Evolutionary conservation across 2,888 invertebrate genomes (phyloP), one percentile per base, ranked within the genome.

Genomic region (Alloplasta piceator): DNA sequence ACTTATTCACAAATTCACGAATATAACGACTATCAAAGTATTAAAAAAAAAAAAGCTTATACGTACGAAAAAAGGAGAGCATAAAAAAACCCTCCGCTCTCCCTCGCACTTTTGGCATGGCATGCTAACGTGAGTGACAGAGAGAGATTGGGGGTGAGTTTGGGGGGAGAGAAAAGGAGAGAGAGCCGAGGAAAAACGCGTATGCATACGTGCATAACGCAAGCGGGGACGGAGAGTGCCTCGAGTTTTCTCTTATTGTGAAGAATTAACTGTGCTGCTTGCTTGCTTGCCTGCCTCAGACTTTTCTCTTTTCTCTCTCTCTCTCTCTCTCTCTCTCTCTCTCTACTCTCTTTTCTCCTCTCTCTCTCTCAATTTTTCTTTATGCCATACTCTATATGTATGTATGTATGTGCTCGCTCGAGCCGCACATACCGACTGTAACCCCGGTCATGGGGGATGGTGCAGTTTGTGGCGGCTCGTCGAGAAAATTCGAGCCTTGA

Each of bases 401-500:
- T 26, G 3, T 3, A 26, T 26, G n/a, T 39, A 48, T 48, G 56
- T 41, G 48, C 72, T 56, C 26, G 66, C 50, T 52, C 26, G 16
- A 67, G 73, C 46, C 39, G 38, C 55, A 3, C 50, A 7, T 41
- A 46, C 52, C 60, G 14, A 10, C 60, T 56, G 67, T 46, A 73
- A 58, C 61, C 55, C 39, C 10, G 43, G 48, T n/a, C 7, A 26
- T 26, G 58, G 58, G 39, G 43, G 39, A 75, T 75, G 14, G 55
- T 58, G 41, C 26, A 26, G 26, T 26, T 26, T 26, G 39, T 66
- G 41, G 66, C n/a, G 66, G 60, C 61, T 61, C 48, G 72, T 82
- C 85, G 85, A 85, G 87, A 86, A 89, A 88, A 89, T 86, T 86
- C 83, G 83, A 87, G 85, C 85, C 88, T 87, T 87, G 88, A 86